Evolutionary conservation across 2,888 invertebrate genomes (phyloP).

Genomic region (Meliscaeva auricollis): DNA sequence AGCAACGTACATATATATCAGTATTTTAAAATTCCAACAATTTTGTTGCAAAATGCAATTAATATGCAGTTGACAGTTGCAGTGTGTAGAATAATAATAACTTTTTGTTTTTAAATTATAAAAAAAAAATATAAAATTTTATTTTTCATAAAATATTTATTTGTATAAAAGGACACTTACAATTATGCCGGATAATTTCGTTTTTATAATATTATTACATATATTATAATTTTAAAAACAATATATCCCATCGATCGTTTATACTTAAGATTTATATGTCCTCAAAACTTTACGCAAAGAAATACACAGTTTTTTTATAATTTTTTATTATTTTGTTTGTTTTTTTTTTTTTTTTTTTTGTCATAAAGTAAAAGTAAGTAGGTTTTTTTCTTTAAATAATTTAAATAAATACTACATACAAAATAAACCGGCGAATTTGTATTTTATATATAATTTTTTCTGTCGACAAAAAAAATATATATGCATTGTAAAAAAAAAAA

Average conservation of each 20-base stretch:
- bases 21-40: no score
- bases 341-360: no score
- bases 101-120: not conserved
- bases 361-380: slow-evolving; percentile 56
- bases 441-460: slow-evolving; percentile 45
- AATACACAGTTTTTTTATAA: slow-evolving; percentile 45
- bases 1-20: no score
- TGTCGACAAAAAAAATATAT: slow-evolving; percentile 55
- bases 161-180: slow-evolving; percentile 76
- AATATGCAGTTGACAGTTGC: no score
- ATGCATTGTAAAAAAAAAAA: slow-evolving; percentile 62
- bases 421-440: slow-evolving; percentile 66
- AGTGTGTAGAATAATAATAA: not conserved
- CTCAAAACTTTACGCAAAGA: slow-evolving; percentile 65
- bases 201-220: slow-evolving; percentile 68
- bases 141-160: slow-evolving; percentile 76
- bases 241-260: slow-evolving; percentile 67
- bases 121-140: slow-evolving; percentile 20
- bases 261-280: slow-evolving; percentile 74
- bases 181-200: slow-evolving; percentile 76
- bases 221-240: slow-evolving; percentile 73
- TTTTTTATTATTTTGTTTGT: slow-evolving; percentile 20
- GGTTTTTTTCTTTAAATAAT: slow-evolving; percentile 61
- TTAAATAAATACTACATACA: slow-evolving; percentile 73
- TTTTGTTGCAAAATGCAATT: no score